Evolutionary conservation across 1,140 invertebrate species (phyloP).

Genomic region (Hylaeus volcanicus): DNA sequence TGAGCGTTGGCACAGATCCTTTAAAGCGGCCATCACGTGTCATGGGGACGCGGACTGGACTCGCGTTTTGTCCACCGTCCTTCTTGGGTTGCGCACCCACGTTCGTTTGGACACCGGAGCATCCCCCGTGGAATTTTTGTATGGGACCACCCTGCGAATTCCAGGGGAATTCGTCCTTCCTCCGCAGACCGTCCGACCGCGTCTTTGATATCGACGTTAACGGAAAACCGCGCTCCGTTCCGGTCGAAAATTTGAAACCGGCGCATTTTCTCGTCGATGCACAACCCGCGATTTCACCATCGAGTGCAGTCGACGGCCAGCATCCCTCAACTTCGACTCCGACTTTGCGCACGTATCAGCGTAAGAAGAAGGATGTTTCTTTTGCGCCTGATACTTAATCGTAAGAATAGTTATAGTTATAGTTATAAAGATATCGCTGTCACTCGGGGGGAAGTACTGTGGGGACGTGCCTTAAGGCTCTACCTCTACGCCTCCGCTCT

Average conservation of each 20-base stretch:
- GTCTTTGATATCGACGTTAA: not conserved
- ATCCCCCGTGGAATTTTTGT: constrained; percentile 58
- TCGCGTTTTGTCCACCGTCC: constrained; percentile 63
- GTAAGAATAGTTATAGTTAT: no score
- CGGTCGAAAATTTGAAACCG: not conserved
- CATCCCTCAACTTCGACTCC: no score
- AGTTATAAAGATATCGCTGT: no score
- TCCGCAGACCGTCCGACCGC: no score
- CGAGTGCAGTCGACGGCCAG: no score
- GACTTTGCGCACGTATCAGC: no score
- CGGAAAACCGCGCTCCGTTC: not conserved
- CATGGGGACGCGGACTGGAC: constrained; percentile 65
- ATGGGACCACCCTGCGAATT: constrained; percentile 55
- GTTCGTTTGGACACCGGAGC: constrained; percentile 59
- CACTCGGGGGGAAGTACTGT: no score
- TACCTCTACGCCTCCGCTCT: no score
- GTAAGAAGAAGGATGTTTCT: no score
- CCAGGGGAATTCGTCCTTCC: constrained; percentile 58
- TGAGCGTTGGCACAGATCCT: constrained; percentile 67
- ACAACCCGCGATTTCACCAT: no score
- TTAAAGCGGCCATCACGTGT: constrained; percentile 72
- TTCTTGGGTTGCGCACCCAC: constrained; percentile 59
- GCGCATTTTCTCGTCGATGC: not conserved
- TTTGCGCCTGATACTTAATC: no score
- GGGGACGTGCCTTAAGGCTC: no score